Percentiles rank a stretch among this genome's conserved stretches.
Evolutionary conservation across 2,113 vertebrate species (phyloP).

Genomic region (Alexandromys fortis): DNA sequence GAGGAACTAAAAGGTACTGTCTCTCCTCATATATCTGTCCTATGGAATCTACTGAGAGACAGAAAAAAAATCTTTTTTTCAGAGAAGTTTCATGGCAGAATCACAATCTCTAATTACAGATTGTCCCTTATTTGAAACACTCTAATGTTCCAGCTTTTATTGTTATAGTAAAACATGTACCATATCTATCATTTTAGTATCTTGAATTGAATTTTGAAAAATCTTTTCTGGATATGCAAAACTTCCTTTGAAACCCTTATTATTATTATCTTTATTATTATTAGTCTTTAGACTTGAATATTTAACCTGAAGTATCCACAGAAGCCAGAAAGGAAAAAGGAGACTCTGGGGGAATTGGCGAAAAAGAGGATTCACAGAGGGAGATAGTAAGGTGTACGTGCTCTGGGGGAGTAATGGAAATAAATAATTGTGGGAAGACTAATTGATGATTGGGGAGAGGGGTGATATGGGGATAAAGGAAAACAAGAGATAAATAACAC

Average conservation of each 20-base stretch:
- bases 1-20: background rate
- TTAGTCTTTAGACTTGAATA: background rate
- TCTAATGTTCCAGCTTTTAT: slow-evolving; percentile 12
- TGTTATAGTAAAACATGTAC: background rate
- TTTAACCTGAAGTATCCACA: background rate
- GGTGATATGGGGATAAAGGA: background rate
- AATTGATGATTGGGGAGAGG: background rate
- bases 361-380: background rate
- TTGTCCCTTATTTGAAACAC: background rate
- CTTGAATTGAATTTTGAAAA: slow-evolving; percentile 52
- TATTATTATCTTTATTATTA: background rate
- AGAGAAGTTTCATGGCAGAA: background rate
- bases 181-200: slow-evolving; percentile 34
- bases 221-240: slow-evolving; percentile 14
- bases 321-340: background rate
- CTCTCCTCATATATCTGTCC: background rate
- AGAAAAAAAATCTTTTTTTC: background rate
- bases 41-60: background rate
- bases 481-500: background rate
- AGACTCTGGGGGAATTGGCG: background rate
- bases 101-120: background rate
- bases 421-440: background rate
- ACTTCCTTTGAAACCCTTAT: background rate
- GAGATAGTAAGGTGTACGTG: background rate
- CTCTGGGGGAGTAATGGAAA: background rate